phyloP scores from a whole-genome alignment of 1,140 invertebrate species.

The Habropoda laboriosa region DNA sequence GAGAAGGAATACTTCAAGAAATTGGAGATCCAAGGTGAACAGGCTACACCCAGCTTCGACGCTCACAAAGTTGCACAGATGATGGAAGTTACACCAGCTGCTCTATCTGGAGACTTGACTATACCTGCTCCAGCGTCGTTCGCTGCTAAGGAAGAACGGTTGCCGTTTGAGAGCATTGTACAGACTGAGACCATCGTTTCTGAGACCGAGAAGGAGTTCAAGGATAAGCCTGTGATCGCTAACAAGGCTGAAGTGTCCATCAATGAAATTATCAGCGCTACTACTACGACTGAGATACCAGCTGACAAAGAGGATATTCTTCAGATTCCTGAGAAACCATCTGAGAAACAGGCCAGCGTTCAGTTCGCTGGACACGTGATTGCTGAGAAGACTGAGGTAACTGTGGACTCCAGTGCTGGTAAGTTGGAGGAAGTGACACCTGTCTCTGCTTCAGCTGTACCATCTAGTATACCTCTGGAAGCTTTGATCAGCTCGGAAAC shows the following conservation, averaged over 20 bases:
- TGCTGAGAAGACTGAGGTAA: constrained; percentile 79
- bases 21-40: constrained; percentile 70
- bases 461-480: constrained; percentile 74
- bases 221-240: constrained; percentile 67
- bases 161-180: constrained; percentile 81
- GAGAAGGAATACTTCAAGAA: constrained; percentile 76
- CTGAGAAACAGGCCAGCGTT: constrained; percentile 71
- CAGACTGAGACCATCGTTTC: constrained; percentile 79
- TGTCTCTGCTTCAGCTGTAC: constrained; percentile 65
- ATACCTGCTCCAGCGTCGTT: constrained; percentile 61
- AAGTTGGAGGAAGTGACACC: constrained; percentile 73
- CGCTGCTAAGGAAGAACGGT: constrained; percentile 77
- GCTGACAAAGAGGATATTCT: constrained; percentile 82
- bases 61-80: constrained; percentile 79
- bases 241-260: constrained; percentile 78
- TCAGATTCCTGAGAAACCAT: constrained; percentile 68
- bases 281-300: constrained; percentile 77
- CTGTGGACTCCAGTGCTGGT: constrained; percentile 72
- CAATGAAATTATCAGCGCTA: constrained; percentile 78
- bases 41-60: constrained; percentile 74
- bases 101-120: constrained; percentile 71
- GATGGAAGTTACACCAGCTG: constrained; percentile 77
- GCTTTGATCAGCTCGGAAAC: constrained; percentile 71
- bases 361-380: constrained; percentile 78
- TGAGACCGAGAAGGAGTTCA: constrained; percentile 81